Evolutionary conservation across 1,140 invertebrate species (phyloP), one percentile per base, ranked within the genome.

Genomic region (Drosophila navojoa): DNA sequence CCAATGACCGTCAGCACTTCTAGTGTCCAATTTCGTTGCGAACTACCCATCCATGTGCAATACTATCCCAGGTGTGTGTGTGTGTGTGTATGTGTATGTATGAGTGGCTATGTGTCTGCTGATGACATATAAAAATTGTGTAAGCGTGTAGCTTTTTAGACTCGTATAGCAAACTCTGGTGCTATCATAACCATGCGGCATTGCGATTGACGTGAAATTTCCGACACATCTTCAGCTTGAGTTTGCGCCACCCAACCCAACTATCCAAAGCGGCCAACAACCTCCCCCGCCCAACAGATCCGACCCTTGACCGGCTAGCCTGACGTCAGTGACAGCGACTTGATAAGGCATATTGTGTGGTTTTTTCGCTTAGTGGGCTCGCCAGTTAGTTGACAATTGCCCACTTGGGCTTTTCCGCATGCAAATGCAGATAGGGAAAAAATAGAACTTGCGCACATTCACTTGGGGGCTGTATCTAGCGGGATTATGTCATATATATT

Each of bases 31-130:
- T 73, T 62, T 29, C 84, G 81, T 57, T 52, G 68, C 19, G 79
- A 82, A 53, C 70, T 80, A 53, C 82, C 90, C 71, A 80, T 72
- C 53, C 78, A 81, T 62, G 67, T 85, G 57, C 82, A 90, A 15
- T 71, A 81, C 50, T 89, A 91, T 49, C 90, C 90, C 38, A 90
- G 90, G 90, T 91, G 35, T 11, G n/a, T 35, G 52, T 10, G 10
- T 16, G 13, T 47, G 16, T 27, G 35, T 32, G 19, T 45, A 15
- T 44, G 25, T 22, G 22, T 16, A n/a, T n/a, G n/a, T n/a, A n/a
- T 27, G 47, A 13, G 10, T 25, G 19, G 25, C 35, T 54, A 11
- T 52, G 50, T 47, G 27, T 61, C 67, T 67, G 58, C 71, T 58
- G 27, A 53, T 67, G 71, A 57, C 79, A 72, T 35, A 35, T 35